Base-by-base conservation (phyloP, 2,888 invertebrate species). In the Drosophila niveifrons region DNA sequence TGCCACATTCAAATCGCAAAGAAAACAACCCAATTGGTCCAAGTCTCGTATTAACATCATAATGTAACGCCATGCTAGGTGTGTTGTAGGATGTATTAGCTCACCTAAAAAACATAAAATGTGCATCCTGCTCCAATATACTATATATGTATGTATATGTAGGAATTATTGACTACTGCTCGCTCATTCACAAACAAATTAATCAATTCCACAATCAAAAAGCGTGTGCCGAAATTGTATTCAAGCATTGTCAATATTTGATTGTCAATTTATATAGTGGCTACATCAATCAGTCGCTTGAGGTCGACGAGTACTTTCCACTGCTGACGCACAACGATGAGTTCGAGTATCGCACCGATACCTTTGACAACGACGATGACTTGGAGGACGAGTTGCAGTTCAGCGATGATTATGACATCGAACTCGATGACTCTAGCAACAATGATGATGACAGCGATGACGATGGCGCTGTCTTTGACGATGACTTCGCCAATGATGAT, bases 231-330 rank as follows among this genome's bases (percentile, higher is more conserved):
- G 36, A 69, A 59, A 64, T 55, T 55, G 63, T 68, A 74, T 44
- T 75, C 75, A 75, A 78, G 75, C 52, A 68, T 78, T 56, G 55
- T 56, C 44, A 52, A 53, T 78, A 53, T 78, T 78, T 74, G 78
- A 63, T 75, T 78, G 75, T 78, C 68, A 64, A 68, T 68, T 68
- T 68, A 53, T 96, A 93, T 96, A 97, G 97, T 96, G 97, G 97
- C 94, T 97, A 97, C 95, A 94, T 96, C 94, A 96, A 96, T 94
- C 97, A 97, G 94, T 96, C 97, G 94, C 94, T 96, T 94, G 96
- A 96, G 94, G 96, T 97, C 94, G 96, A 97, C 95, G 97, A 97
- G 94, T 95, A 97, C 93, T 97, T 97, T 94, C 97, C 97, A 92
- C 95, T 94, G 90, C 93, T 94, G 90, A 71, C 36, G 56, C 57